Conservation (phyloP, 2,113 vertebrate genomes). For the Ictalurus furcatus region DNA sequence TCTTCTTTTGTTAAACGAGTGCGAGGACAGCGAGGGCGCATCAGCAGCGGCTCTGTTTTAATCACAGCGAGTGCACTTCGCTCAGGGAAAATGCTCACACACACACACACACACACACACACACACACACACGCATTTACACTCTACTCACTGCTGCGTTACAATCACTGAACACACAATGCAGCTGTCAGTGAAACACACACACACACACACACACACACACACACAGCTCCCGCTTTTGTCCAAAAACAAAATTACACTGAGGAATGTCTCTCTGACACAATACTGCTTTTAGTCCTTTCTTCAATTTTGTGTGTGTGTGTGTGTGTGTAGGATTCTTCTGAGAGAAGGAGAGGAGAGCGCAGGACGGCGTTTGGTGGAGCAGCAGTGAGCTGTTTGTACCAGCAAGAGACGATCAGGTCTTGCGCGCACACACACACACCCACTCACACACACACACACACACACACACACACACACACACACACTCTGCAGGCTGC, state of each 20-base stretch:
- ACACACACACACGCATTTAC: constrained; percentile 51
- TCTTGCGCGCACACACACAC: constrained; percentile 58
- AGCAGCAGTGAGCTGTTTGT: constrained; percentile 89
- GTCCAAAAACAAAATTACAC: constrained; percentile 10
- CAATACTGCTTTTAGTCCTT: constrained; percentile 14
- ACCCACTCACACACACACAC: constrained; percentile 1
- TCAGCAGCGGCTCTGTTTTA: constrained; percentile 68
- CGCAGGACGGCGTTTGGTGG: constrained; percentile 82
- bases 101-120: constrained; percentile 57
- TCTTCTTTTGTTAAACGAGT: constrained; percentile 14
- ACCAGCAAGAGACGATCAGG: constrained; percentile 97
- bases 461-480: neutral
- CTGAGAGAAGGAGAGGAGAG: constrained; percentile 81
- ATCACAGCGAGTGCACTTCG: constrained; percentile 68
- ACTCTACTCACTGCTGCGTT: constrained; percentile 55
- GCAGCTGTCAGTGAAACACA: constrained; percentile 9
- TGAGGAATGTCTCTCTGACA: neutral
- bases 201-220: constrained; percentile 5
- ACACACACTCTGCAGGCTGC: neutral
- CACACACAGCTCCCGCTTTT: neutral
- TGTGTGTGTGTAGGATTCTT: constrained; percentile 65
- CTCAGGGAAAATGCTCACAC: constrained; percentile 66
- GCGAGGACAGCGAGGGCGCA: constrained; percentile 60
- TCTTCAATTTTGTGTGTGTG: constrained; percentile 43
- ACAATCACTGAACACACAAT: constrained; percentile 15